A percentile compares a stretch with the other conserved stretches of the same genome.
phyloP scores from a whole-genome alignment of 2,888 invertebrate genomes.

The Digitonthophagus gazella region DNA sequence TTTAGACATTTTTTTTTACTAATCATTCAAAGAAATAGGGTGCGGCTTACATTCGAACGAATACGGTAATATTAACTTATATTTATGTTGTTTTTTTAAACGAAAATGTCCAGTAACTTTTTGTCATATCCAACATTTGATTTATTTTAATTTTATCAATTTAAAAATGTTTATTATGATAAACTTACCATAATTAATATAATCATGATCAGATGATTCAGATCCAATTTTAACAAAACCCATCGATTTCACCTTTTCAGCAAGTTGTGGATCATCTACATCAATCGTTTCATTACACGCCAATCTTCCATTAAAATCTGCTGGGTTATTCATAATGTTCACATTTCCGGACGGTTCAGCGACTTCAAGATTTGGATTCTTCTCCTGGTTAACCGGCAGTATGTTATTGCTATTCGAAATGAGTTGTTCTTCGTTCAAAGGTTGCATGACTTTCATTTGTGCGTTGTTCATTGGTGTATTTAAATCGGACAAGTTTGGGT shows the following conservation, averaged over 20 bases:
- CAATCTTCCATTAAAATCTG: neutral
- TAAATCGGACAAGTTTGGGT: neutral
- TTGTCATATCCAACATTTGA: no score
- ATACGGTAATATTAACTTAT: no score
- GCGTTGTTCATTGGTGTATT: neutral
- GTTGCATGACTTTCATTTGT: neutral
- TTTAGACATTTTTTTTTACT: no score
- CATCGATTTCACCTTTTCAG: conserved; percentile 9
- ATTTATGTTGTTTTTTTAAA: no score
- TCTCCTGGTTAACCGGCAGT: neutral
- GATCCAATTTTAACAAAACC: conserved; percentile 18
- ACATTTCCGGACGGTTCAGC: neutral
- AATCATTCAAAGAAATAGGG: no score
- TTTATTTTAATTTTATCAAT: no score
- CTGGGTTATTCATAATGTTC: neutral
- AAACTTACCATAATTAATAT: conserved; percentile 21
- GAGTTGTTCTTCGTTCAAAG: neutral
- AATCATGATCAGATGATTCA: conserved; percentile 24
- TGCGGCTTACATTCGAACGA: no score
- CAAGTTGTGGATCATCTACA: conserved; percentile 20
- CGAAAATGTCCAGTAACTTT: no score
- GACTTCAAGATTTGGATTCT: neutral
- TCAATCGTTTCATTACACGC: conserved; percentile 17
- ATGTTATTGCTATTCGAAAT: neutral
- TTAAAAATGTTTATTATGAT: no score